Conservation (phyloP, 2,797 vertebrate species). For the Anas flavirostris region DNA sequence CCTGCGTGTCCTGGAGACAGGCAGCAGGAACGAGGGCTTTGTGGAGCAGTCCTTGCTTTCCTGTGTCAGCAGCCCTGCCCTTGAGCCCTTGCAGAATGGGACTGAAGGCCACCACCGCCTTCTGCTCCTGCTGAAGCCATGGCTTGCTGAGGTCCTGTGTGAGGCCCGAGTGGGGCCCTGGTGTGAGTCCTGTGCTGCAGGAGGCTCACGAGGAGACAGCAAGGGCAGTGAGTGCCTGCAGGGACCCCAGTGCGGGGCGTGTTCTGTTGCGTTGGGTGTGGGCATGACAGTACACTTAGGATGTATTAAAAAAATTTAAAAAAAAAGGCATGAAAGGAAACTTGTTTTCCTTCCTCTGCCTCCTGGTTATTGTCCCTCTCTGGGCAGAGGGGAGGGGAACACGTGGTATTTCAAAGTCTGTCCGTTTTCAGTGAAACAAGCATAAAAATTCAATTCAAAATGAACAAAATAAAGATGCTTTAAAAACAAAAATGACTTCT, state of each 20-base stretch:
- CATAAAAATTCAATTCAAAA: constrained; percentile 26
- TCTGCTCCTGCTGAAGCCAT: too few relatives aligned
- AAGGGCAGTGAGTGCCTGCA: rapidly evolving
- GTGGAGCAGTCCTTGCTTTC: background rate
- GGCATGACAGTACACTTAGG: rapidly evolving
- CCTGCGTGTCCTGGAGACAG: too few relatives aligned
- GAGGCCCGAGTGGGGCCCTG: rapidly evolving
- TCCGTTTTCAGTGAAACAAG: constrained; percentile 24
- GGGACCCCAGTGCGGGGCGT: rapidly evolving
- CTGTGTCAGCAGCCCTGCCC: background rate
- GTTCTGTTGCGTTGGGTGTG: rapidly evolving
- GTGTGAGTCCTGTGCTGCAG: background rate
- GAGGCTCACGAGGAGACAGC: background rate
- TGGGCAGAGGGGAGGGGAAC: background rate
- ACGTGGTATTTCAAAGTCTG: constrained; percentile 4
- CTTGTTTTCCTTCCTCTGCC: background rate
- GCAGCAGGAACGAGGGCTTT: background rate
- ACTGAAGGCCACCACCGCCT: too few relatives aligned
- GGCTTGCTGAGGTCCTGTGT: rapidly evolving
- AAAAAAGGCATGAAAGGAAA: background rate
- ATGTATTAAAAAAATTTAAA: background rate
- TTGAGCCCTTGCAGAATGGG: background rate
- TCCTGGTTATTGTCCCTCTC: background rate
- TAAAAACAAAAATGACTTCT: constrained; percentile 40
- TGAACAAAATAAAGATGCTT: constrained; percentile 14